Evolutionary conservation across 2,113 vertebrate species (phyloP), one percentile per base, ranked within the genome.

Genomic region (Triplophysa rosa): DNA sequence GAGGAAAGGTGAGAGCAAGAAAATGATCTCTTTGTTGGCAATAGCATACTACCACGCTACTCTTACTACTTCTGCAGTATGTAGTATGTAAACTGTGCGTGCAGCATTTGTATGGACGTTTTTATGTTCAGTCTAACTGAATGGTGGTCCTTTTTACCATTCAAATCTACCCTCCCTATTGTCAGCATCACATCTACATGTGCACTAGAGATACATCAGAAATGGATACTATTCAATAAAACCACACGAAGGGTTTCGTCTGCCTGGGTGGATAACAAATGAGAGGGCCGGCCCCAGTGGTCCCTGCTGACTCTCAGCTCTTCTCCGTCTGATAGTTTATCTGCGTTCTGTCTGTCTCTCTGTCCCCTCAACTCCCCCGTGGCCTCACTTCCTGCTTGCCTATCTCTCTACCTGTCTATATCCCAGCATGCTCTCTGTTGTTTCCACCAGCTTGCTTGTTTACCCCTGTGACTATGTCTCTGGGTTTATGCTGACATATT

Each of bases 221-320:
- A 74, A 63, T 61, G 33, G 58, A 63, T 56, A 63, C 10, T 29
- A 40, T 74, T 63, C 71, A 74, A 74, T 63, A 47, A 26, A 74
- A 74, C 58, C 71, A 74, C 58, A 74, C 37, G 3, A 13, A 26
- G 56, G 62, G 26, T 37, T 33, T 72, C 13, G 21, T 45, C 70
- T 73, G 70, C 33, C 71, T 74, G 71, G 40, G 58, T 74, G 58
- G 37, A 9, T 61, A 74, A 74, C 71, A 62, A 74, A 74, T 63
- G 58, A 63, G 58, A 58, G 71, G 33, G 23, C 71, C 45, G 71
- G 71, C 42, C 71, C 58, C 40, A 29, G 71, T 47, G 71, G 56
- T 63, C 71, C 71, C 58, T 42, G 12, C 40, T 74, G 71, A 40
- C 58, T 19, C 71, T 63, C 40, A 26, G 40, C 58, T 63, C 71